Base-by-base conservation (phyloP, 2,797 vertebrate species). In the Ceryle rudis region DNA sequence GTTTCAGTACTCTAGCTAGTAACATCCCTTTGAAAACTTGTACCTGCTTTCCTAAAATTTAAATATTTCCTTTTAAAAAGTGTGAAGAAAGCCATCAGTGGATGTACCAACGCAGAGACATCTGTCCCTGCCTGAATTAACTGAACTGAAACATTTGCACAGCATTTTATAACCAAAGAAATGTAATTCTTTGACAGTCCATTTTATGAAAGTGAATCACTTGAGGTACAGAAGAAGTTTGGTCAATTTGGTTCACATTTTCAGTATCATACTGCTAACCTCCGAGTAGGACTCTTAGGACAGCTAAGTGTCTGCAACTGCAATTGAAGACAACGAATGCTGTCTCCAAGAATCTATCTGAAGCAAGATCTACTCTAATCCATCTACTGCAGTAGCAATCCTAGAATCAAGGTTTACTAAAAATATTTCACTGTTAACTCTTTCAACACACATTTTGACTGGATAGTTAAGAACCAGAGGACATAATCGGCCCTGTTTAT, bases 241-340 rank as follows among this genome's bases (percentile, higher is more conserved):
- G 79, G 47, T 51, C 64, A 80, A n/a, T 26, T 67, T 61, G 25
- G 80, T 65, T 91, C 28, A 60, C 35, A 51, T 64, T 72, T 94
- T 77, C 1, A 1, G 1, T 60, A 60, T 28, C 19, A 31, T 39
- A 19, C 17, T 89, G 20, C 17, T 66, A 61, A 62, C 2, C 11
- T 71, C 35, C 31, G 25, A 65, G 29, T 23, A 46, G 31, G 9
- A 83, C n/a, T 77, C n/a, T 61, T 17, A 47, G 19, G 31, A 61
- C 88, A 81, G 49, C 14, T 22, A 21, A 67, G 19, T 20, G 26
- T 61, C 31, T 10, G 28, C 8, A 81, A 42, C 6, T 65, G 23
- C 31, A 86, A 6, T 3, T 44, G 62, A 60, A 77, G 33, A 66
- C 6, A 88, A 71, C 1, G 10, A 72, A 47, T 4, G 7, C 19